Percentiles rank a stretch among this genome's conserved stretches.
These are phyloP conservation scores for Actias luna DNA, from an alignment of 2,888 invertebrate species.

Conservation along the genomic window DNA sequence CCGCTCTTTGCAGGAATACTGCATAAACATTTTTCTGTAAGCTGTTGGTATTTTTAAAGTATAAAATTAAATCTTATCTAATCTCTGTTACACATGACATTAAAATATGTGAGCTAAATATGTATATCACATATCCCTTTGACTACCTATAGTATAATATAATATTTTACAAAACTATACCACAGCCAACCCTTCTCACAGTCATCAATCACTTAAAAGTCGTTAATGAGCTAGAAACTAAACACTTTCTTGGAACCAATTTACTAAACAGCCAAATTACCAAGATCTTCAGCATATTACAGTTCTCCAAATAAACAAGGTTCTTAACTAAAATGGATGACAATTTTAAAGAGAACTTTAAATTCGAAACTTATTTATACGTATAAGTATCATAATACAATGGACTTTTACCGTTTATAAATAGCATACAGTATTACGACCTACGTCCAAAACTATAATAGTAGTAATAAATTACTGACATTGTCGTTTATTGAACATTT, in stretches of 20 bases:
- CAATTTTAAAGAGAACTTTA: slow-evolving; percentile 1
- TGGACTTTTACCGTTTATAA: slow-evolving; percentile 30
- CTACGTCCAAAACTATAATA: slow-evolving; percentile 66
- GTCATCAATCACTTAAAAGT: slow-evolving; percentile 58
- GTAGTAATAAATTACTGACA: slow-evolving; percentile 66
- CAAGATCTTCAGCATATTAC: slow-evolving; percentile 26
- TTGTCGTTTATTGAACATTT: slow-evolving; percentile 60
- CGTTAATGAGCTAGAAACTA: slow-evolving; percentile 61
- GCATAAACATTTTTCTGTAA: too few relatives aligned
- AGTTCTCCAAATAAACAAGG: background rate
- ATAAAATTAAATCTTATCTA: too few relatives aligned
- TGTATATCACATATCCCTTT: background rate
- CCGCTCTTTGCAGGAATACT: too few relatives aligned
- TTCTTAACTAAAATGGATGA: background rate
- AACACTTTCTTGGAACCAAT: slow-evolving; percentile 54
- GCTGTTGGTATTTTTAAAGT: too few relatives aligned
- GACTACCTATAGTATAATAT: background rate
- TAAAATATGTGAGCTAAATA: background rate
- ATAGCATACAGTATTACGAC: slow-evolving; percentile 47
- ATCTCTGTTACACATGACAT: background rate
- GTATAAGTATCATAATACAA: background rate
- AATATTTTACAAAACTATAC: background rate
- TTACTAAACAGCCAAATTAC: slow-evolving; percentile 36
- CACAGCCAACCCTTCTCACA: slow-evolving; percentile 37
- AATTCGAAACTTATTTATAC: background rate